Base-by-base conservation (phyloP, 1,140 invertebrate genomes). In the Rhopalosiphum padi region DNA sequence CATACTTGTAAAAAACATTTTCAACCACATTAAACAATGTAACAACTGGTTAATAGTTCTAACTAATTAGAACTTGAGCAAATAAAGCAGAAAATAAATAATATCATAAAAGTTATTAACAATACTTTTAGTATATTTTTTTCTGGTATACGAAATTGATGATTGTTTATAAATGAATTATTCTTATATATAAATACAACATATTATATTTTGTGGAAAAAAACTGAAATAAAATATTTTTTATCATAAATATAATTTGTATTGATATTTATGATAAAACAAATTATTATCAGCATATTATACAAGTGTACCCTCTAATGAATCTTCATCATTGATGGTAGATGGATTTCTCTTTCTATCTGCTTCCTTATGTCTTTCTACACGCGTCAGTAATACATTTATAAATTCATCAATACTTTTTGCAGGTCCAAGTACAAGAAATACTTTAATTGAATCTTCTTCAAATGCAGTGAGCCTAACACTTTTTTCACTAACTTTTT, bases 401-500 rank as follows among this genome's bases (percentile, higher is more conserved):
- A 93, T 25, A 86, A 93, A 93, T 55, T 93, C 91, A 41, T 93
- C 82, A 25, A 93, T 55, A 93, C n/a, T 86, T 93, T 93, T 93
- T 18, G 48, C 82, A 41, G 82, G 91, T 41, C 82, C 82, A 23
- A 55, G 23, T 43, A 93, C 25, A 60, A 93, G 91, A 68, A 93
- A 93, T 60, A 93, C 82, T 93, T 86, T 93, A 53, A 93, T 93
- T 55, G 91, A 93, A 93, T 94, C 94, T 94, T 97, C 97, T 35
- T 99, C 98, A 94, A 98, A 97, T 1, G 98, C 99, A 5, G 98
- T 99, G 94, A 99, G 96, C 88, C 98, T 96, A 23, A 99, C 96
- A 94, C 97, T 98, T 96, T 99, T 99, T 87, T 96, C 96, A 95
- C 97, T 98, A 2, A 98, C 97, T 94, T 97, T 96, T 94, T 99